These are phyloP conservation scores for Pipistrellus pipistrellus DNA, from an alignment of 2,797 vertebrate species.

Conservation along the genomic window DNA sequence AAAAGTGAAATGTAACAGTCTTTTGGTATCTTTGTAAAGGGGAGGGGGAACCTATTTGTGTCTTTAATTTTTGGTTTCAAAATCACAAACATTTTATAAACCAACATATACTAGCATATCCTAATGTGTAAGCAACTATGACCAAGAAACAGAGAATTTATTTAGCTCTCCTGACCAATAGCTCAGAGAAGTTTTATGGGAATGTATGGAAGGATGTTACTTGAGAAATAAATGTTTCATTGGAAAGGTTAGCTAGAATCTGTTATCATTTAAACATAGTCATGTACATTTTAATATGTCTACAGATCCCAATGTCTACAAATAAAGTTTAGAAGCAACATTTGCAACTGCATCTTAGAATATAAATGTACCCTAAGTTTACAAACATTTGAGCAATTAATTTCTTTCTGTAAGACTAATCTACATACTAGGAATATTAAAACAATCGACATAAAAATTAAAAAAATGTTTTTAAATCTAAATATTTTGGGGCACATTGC, in stretches of 20 bases:
- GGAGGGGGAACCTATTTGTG: not conserved
- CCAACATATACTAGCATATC: not conserved
- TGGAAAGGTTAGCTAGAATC: not conserved
- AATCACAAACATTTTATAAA: conserved; percentile 5
- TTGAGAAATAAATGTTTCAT: conserved; percentile 5
- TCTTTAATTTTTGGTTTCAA: conserved; percentile 30
- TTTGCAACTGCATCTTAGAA: not conserved
- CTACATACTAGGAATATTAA: not conserved
- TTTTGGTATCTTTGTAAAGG: not conserved
- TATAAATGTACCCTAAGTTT: not conserved
- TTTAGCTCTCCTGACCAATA: not conserved
- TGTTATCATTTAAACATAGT: not conserved
- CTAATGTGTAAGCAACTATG: not conserved
- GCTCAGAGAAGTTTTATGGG: not conserved
- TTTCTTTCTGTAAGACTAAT: not conserved
- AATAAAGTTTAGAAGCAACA: not conserved
- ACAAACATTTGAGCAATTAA: conserved; percentile 32
- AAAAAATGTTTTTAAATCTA: not conserved
- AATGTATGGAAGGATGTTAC: not conserved
- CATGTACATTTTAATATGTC: not conserved
- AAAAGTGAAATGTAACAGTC: not conserved
- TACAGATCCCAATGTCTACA: not conserved
- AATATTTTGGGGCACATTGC: conserved; percentile 14
- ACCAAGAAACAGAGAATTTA: conserved; percentile 30
- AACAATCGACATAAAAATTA: not conserved